phyloP scores from a whole-genome alignment of 2,113 vertebrate species.

The Takifugu bimaculatus region DNA sequence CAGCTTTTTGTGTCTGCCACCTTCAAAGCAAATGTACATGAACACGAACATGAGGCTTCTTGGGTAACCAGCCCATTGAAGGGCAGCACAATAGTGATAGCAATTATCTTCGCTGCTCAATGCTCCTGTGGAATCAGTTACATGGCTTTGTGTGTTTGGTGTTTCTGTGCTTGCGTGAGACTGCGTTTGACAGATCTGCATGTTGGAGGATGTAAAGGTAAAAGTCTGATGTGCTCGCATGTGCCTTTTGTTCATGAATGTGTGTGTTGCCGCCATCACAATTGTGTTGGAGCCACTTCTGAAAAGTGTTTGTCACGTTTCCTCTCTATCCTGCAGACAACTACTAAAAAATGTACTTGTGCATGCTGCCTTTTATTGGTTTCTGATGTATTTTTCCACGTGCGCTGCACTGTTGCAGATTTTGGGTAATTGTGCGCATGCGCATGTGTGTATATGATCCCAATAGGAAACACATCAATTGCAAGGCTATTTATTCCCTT shows the following conservation, averaged over 20 bases:
- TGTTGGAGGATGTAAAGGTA: conserved; percentile 31
- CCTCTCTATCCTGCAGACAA: no score
- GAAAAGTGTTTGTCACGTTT: no score
- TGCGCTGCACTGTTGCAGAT: no score
- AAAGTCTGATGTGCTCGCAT: conserved; percentile 3
- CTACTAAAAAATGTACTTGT: no score
- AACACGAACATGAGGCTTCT: conserved; percentile 80
- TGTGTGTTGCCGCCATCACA: background rate
- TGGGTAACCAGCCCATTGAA: conserved; percentile 78
- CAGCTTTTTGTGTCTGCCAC: conserved; percentile 74
- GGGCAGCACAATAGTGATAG: conserved; percentile 71
- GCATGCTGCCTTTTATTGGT: no score
- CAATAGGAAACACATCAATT: conserved; percentile 66
- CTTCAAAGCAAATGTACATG: conserved; percentile 80
- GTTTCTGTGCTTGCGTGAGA: conserved; percentile 27
- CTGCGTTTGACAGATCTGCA: conserved; percentile 30
- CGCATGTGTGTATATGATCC: background rate
- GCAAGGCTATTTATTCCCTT: conserved; percentile 58
- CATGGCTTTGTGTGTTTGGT: conserved; percentile 64
- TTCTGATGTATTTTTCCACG: no score
- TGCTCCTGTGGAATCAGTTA: conserved; percentile 76
- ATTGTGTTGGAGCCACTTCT: no score
- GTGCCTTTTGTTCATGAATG: background rate
- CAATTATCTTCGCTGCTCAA: conserved; percentile 76
- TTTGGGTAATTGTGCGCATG: background rate